Percentiles rank a stretch among this genome's conserved stretches.
Conservation (phyloP, 2,113 vertebrate genomes). For the Gobiocypris rarus region DNA sequence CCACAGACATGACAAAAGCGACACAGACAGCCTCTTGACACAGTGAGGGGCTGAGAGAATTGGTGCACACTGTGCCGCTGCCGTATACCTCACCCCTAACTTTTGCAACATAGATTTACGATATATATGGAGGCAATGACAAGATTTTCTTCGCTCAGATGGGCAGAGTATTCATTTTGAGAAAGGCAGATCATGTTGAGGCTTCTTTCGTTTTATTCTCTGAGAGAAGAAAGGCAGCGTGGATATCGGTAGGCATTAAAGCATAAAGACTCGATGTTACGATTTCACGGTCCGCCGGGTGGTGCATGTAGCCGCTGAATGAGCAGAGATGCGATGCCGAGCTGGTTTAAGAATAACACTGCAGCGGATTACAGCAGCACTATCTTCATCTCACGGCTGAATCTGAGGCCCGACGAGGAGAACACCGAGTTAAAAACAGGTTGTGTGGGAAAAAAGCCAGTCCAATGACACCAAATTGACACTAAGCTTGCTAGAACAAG, state of each 20-base stretch:
- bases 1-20: slow-evolving; percentile 14
- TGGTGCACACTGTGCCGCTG: not conserved
- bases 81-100: slow-evolving; percentile 19
- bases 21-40: slow-evolving; percentile 24
- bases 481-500: not conserved
- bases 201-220: slow-evolving; percentile 35
- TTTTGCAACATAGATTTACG: slow-evolving; percentile 30
- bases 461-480: not conserved
- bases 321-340: slow-evolving; percentile 19
- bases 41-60: not conserved
- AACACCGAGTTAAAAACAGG: not conserved
- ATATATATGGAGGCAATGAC: slow-evolving; percentile 8
- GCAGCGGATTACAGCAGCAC: slow-evolving; percentile 33
- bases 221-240: slow-evolving; percentile 44
- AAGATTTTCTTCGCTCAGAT: slow-evolving; percentile 40
- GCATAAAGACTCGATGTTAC: slow-evolving; percentile 72
- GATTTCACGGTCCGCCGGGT: slow-evolving; percentile 73
- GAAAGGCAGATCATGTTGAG: slow-evolving; percentile 19
- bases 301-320: slow-evolving; percentile 54
- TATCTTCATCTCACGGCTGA: slow-evolving; percentile 35
- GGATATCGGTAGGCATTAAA: slow-evolving; percentile 71
- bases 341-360: slow-evolving; percentile 37
- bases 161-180: slow-evolving; percentile 29
- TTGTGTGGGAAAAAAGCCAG: not conserved
- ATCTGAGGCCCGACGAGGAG: not conserved